phyloP scores from a whole-genome alignment of 1,140 invertebrate species.

The Cyphomyrmex costatus region DNA sequence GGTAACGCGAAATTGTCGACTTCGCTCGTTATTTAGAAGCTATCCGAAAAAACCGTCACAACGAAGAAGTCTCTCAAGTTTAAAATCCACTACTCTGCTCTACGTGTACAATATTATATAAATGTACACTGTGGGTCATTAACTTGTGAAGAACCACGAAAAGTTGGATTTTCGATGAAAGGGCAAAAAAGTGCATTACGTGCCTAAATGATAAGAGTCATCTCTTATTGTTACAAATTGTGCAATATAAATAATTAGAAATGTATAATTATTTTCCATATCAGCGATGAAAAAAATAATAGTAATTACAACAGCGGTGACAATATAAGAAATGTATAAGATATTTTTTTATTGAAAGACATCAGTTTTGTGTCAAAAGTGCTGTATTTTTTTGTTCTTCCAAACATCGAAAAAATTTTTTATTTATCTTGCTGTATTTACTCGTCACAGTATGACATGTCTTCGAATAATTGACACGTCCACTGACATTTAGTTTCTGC shows the following conservation, averaged over 20 bases:
- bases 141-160: not conserved
- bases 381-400: not conserved
- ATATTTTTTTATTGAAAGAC: not conserved
- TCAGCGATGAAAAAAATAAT: not conserved
- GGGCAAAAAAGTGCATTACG: not conserved
- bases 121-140: not conserved
- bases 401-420: not conserved
- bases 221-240: not conserved
- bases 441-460: not conserved
- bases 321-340: not conserved
- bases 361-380: not conserved
- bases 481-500: not conserved
- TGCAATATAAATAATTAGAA: not conserved
- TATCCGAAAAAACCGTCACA: slow-evolving; percentile 6
- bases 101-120: not conserved
- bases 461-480: not conserved
- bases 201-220: not conserved
- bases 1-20: slow-evolving; percentile 33
- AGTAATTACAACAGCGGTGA: not conserved
- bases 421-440: not conserved
- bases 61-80: slow-evolving; percentile 21
- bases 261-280: not conserved
- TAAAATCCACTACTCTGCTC: not conserved
- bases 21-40: slow-evolving; percentile 41
- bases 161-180: not conserved